phyloP scores from a whole-genome alignment of 2,113 vertebrate genomes.

The Entomyzon cyanotis region DNA sequence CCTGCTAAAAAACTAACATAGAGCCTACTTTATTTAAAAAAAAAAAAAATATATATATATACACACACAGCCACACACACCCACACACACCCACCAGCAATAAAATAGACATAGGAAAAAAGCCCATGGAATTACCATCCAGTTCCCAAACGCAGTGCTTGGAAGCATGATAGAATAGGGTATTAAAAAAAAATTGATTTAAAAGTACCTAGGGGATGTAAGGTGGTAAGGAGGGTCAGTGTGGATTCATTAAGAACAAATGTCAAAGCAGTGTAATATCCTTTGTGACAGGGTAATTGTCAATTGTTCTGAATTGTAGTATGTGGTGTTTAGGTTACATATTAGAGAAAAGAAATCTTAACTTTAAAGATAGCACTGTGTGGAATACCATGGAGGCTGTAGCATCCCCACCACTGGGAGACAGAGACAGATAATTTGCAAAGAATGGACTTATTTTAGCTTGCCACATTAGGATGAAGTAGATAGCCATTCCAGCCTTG shows the following conservation, averaged over 20 bases:
- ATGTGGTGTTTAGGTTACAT: neutral
- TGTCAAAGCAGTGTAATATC: constrained; percentile 46
- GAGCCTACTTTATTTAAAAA: neutral
- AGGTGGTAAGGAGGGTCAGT: constrained; percentile 49
- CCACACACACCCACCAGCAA: accelerated
- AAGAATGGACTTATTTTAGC: neutral
- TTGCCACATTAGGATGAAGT: neutral
- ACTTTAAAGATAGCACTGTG: neutral
- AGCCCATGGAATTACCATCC: neutral
- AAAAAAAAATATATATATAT: neutral
- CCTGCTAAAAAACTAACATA: neutral
- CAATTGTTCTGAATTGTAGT: constrained; percentile 29
- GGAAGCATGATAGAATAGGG: neutral
- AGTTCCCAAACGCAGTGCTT: neutral
- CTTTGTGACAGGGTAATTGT: constrained; percentile 46
- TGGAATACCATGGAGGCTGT: neutral
- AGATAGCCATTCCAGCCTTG: neutral
- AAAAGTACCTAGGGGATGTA: constrained; percentile 5
- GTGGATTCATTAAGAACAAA: constrained; percentile 59
- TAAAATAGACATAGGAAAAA: neutral
- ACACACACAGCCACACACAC: accelerated
- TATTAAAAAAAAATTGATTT: constrained; percentile 41
- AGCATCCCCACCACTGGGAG: neutral
- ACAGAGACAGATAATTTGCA: neutral
- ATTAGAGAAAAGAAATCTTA: neutral